phyloP scores from a whole-genome alignment of 2,888 invertebrate species.

The Abrostola triplasia region DNA sequence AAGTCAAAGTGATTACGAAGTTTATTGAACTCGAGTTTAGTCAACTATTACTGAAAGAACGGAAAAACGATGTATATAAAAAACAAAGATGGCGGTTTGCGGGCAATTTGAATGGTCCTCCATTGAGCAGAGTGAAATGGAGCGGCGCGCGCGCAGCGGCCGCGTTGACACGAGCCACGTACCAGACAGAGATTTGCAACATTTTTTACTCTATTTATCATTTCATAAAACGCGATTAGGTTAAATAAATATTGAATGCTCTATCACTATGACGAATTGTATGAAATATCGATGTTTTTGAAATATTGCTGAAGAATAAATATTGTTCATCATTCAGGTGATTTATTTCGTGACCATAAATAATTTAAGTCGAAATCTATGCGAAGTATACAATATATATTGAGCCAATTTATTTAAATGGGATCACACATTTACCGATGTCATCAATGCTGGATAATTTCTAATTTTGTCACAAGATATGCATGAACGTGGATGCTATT shows the following conservation, averaged over 20 bases:
- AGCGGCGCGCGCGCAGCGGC: conserved; percentile 70
- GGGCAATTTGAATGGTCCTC: conserved; percentile 76
- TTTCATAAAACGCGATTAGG: conserved; percentile 46
- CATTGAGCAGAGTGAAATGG: conserved; percentile 78
- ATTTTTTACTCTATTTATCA: conserved; percentile 55
- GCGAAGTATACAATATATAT: conserved; percentile 20
- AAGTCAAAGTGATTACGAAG: conserved; percentile 59
- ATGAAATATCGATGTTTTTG: conserved; percentile 46
- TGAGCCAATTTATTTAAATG: conserved; percentile 31
- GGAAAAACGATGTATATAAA: conserved; percentile 70
- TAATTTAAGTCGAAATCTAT: conserved; percentile 31
- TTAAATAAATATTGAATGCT: conserved; percentile 48
- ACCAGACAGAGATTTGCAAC: conserved; percentile 64
- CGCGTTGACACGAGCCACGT: conserved; percentile 80
- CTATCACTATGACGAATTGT: conserved; percentile 46
- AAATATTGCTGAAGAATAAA: conserved; percentile 40
- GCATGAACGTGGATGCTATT: background rate
- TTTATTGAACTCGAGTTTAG: conserved; percentile 74
- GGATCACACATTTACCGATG: conserved; percentile 7
- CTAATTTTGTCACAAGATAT: background rate
- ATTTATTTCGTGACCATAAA: conserved; percentile 55
- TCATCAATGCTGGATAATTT: background rate
- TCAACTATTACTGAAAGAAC: conserved; percentile 72
- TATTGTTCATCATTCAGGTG: conserved; percentile 35
- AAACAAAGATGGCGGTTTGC: conserved; percentile 72